Evolutionary conservation across 2,113 vertebrate species (phyloP), one percentile per base, ranked within the genome.

Genomic region (Entelurus aequoreus): DNA sequence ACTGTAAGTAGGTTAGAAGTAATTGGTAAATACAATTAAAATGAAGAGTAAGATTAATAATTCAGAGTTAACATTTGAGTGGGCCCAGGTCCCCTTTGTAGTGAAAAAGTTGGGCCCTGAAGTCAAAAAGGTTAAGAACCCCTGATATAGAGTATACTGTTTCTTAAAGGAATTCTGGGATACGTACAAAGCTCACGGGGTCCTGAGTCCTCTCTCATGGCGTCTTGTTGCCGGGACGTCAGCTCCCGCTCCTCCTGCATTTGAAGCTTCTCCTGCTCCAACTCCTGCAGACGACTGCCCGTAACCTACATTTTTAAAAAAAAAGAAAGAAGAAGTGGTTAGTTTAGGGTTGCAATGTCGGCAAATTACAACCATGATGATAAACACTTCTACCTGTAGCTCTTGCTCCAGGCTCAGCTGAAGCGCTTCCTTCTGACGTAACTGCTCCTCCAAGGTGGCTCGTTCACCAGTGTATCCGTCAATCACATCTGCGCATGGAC

Each of bases 381-480:
- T 44, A 44, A 40, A 44, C 42, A 10, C 42, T 44, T 72, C 78
- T 71, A 89, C 87, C 79, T 87, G 90, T 66, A 99, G 81, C 70
- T 97, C 94, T 77, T 92, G 93, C 74, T 97, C 94, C 47, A 97
- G 92, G 60, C 81, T 92, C 53, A 93, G 83, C 63, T 93, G 93
- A 62, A 94, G 90, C 51, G 91, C 90, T 44, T 93, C 93, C 81
- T 92, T 92, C 71, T 96, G 94, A 63, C 89, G 92, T 48, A 97
- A 86, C 44, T 93, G 92, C 62, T 93, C 92, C 89, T 97, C 95
- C 86, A 94, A 77, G 35, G 82, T 79, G 1, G 88, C 84, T 77
- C 93, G 94, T 82, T 99, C 97, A 63, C 91, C 97, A 16, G 93
- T 90, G 81, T 99, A 98, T 48, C 94, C 93, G 85, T 97, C 97